These are phyloP conservation scores for Leiothrix lutea DNA, from an alignment of 2,113 vertebrate species.

Conservation along the genomic window DNA sequence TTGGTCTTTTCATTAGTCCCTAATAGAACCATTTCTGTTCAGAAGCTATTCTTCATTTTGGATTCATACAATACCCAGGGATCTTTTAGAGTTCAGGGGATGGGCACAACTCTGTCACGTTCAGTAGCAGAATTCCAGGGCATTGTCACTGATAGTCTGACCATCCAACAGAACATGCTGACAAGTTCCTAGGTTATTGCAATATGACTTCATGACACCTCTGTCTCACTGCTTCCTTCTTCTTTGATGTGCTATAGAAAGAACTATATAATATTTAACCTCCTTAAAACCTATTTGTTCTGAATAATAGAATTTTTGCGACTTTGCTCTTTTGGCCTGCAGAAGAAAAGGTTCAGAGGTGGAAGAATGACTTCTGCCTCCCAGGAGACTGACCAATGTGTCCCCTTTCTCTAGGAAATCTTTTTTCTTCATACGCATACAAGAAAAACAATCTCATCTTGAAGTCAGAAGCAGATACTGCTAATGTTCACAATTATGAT, in stretches of 20 bases:
- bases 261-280: background rate
- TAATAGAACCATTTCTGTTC: background rate
- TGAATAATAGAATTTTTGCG: background rate
- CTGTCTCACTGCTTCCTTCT: background rate
- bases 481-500: background rate
- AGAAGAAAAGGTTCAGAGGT: background rate
- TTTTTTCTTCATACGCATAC: background rate
- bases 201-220: background rate
- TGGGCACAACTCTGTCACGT: background rate
- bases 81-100: background rate
- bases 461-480: background rate
- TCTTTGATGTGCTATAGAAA: background rate
- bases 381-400: background rate
- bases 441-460: background rate
- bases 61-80: background rate
- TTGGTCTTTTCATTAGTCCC: background rate
- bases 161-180: background rate
- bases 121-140: background rate
- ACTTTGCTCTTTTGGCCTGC: background rate
- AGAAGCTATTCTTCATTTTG: background rate
- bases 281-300: background rate
- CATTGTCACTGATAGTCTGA: background rate
- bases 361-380: background rate
- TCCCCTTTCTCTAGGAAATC: background rate
- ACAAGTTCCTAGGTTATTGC: background rate